Percentiles rank a stretch among this genome's conserved stretches.
These are phyloP conservation scores for Pedetes capensis DNA, from an alignment of 2,113 vertebrate genomes.

Conservation along the genomic window DNA sequence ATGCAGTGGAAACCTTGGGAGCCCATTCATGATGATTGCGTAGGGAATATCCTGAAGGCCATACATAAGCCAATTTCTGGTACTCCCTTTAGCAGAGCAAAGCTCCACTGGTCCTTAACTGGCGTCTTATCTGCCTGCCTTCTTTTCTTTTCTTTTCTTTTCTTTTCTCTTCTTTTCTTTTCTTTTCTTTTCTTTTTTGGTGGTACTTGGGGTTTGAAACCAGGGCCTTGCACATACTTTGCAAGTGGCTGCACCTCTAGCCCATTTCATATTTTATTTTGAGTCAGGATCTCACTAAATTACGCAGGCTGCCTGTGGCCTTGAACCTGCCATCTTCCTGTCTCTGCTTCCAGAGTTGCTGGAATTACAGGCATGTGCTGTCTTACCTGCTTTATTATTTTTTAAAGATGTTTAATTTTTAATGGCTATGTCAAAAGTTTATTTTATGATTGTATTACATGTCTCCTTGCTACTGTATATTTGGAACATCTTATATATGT, in stretches of 20 bases:
- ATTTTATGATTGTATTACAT: neutral
- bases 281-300: too few species aligned
- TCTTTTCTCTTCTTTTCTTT: too few species aligned
- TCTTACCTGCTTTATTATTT: neutral
- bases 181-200: too few species aligned
- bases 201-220: too few species aligned
- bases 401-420: constrained; percentile 6
- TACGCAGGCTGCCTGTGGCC: too few species aligned
- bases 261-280: too few species aligned
- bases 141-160: too few species aligned
- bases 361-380: too few species aligned
- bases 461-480: constrained; percentile 20
- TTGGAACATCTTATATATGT: neutral
- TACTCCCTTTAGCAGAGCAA: neutral
- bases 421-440: constrained; percentile 42
- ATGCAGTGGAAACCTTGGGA: neutral
- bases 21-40: neutral
- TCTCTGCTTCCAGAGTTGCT: too few species aligned
- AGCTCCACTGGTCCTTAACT: neutral
- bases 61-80: neutral
- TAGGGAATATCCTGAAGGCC: neutral
- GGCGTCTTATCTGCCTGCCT: neutral
- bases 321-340: too few species aligned
- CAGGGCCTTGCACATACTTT: too few species aligned
- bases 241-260: too few species aligned